Evolutionary conservation across 2,113 vertebrate genomes (phyloP), one percentile per base, ranked within the genome.

Genomic region (Halcyon senegalensis): DNA sequence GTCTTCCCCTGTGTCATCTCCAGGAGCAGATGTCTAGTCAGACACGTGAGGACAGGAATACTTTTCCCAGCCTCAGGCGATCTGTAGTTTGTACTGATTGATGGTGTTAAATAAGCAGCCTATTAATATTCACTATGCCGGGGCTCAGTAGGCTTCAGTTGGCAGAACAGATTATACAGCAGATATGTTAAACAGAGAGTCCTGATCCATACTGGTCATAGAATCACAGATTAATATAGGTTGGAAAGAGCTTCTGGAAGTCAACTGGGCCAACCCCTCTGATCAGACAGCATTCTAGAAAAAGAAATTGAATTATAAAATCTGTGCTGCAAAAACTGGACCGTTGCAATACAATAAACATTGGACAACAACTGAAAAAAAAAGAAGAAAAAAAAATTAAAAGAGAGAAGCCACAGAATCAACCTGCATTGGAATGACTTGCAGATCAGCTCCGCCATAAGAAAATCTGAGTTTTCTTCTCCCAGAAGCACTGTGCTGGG

Each of bases 21-120:
- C 31, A 70, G 43, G 17, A 87, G 84, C 87, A 82, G 81, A 41
- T 60, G 66, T 66, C 86, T 58, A 69, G 72, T 35, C 89, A 63
- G 31, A 89, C 84, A 37, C 3, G 37, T 33, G n/a, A 95, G 89
- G 91, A 81, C 55, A 56, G 5, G 43, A 87, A 81, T 11, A 43
- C 59, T 72, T 92, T 58, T 41, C 44, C 43, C 77, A 94, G 66
- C 94, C 89, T 56, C 8, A 2, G 84, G 94, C 30, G 2, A 51
- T 59, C 73, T 84, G 51, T 27, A 60, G n/a, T n/a, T 95, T 78
- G 60, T 23, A 63, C 50, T 84, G 95, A 95, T 12, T 92, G 94
- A 93, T 59, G 74, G 76, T 3, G 1, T 64, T 89, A 94, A 95
- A 81, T 91, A 89, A 92, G 63, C 60, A 87, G 50, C 7, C 63